These are phyloP conservation scores for Drosophila sordidula DNA, from an alignment of 2,888 invertebrate genomes.

Conservation along the genomic window DNA sequence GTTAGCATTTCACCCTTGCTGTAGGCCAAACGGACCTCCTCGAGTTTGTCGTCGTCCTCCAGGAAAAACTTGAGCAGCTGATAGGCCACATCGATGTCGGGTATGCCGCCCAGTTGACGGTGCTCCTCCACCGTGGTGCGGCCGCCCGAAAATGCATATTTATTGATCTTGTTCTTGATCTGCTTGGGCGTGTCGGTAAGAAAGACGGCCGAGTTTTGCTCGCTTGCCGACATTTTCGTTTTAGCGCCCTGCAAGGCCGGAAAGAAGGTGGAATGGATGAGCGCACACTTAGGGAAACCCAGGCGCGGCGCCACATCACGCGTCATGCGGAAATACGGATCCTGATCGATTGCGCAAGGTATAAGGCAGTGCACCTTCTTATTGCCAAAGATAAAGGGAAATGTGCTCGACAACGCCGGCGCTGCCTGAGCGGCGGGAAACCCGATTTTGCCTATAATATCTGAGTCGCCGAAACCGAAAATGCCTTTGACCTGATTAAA, in stretches of 20 bases:
- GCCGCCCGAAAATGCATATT: constrained; percentile 99
- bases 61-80: constrained; percentile 98
- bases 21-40: constrained; percentile 87
- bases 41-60: constrained; percentile 95
- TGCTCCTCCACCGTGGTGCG: constrained; percentile 97
- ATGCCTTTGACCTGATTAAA: constrained; percentile 99
- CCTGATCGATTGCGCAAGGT: constrained; percentile 99
- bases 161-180: constrained; percentile 97
- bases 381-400: constrained; percentile 95
- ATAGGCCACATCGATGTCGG: constrained; percentile 97
- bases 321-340: constrained; percentile 99
- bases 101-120: constrained; percentile 95
- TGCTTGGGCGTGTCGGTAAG: constrained; percentile 98
- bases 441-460: constrained; percentile 97
- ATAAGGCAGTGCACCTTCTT: constrained; percentile 90
- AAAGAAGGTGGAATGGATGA: constrained; percentile 94
- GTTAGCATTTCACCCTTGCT: constrained; percentile 93
- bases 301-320: constrained; percentile 98
- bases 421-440: constrained; percentile 99
- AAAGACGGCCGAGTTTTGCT: constrained; percentile 96
- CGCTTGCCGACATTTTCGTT: constrained; percentile 99
- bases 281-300: constrained; percentile 94
- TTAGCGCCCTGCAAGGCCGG: constrained; percentile 98
- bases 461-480: constrained; percentile 98
- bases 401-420: constrained; percentile 95